phyloP scores from a whole-genome alignment of 2,797 vertebrate species.

The Pelochelys cantorii region DNA sequence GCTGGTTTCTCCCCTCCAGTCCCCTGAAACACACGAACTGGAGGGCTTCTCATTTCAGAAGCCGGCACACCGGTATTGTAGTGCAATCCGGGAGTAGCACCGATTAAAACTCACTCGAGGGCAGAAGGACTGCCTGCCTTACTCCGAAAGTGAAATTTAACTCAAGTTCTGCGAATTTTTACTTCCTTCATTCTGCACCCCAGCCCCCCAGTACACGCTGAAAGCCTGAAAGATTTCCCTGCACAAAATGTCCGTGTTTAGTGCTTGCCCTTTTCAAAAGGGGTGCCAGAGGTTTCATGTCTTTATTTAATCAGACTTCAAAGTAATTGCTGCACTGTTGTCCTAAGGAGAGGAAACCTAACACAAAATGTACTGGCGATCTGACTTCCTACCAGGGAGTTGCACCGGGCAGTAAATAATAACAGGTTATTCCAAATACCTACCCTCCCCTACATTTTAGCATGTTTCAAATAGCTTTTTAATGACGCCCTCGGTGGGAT shows the following conservation, averaged over 20 bases:
- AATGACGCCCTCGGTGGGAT: rapidly evolving
- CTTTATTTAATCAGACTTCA: constrained; percentile 53
- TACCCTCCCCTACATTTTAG: neutral
- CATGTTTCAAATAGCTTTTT: neutral
- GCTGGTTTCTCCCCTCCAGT: rapidly evolving
- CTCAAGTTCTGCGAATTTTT: neutral
- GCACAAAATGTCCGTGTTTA: neutral
- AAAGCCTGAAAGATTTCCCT: neutral
- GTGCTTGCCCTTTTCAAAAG: neutral
- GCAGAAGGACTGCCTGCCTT: neutral
- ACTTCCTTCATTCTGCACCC: neutral
- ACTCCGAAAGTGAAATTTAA: neutral
- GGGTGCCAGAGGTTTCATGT: constrained; percentile 8
- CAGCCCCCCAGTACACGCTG: neutral
- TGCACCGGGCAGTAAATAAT: constrained; percentile 31
- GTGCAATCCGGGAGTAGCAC: constrained; percentile 1
- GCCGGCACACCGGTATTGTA: neutral
- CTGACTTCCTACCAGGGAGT: constrained; percentile 28
- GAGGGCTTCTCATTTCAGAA: constrained; percentile 5
- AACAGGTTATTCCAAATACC: neutral
- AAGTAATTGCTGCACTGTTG: constrained; percentile 3
- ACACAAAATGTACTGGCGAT: neutral
- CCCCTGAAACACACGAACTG: neutral
- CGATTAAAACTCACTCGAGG: constrained; percentile 36
- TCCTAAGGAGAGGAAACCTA: constrained; percentile 40